Percentiles rank a stretch among this genome's conserved stretches.
These are phyloP conservation scores for Pituophis catenifer DNA, from an alignment of 2,113 vertebrate genomes.

Conservation along the genomic window DNA sequence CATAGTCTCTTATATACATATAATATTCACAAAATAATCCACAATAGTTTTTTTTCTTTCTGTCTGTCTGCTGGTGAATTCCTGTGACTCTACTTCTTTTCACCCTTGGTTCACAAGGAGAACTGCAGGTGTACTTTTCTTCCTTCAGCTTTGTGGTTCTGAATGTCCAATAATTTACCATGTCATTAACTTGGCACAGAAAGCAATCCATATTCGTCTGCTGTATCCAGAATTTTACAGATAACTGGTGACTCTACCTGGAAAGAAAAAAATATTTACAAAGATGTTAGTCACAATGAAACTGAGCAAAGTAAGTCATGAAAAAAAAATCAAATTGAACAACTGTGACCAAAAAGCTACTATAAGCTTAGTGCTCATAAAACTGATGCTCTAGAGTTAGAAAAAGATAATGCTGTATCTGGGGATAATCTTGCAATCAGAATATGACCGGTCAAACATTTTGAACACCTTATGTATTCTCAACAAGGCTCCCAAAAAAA, in stretches of 20 bases:
- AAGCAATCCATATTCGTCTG: constrained; percentile 92
- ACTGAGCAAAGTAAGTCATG: neutral
- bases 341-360: neutral
- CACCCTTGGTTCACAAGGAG: fast-evolving
- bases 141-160: constrained; percentile 15
- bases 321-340: neutral
- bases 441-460: neutral
- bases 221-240: constrained; percentile 95
- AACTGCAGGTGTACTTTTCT: fast-evolving
- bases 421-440: neutral
- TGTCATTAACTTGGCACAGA: constrained; percentile 82
- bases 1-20: constrained; percentile 77
- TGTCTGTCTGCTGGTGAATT: constrained; percentile 52
- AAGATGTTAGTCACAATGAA: neutral
- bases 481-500: neutral
- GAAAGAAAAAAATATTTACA: neutral
- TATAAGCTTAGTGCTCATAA: neutral
- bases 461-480: neutral
- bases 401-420: neutral
- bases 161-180: constrained; percentile 19
- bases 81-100: constrained; percentile 6
- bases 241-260: constrained; percentile 97
- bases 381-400: neutral
- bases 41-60: constrained; percentile 42
- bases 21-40: constrained; percentile 73